Base-by-base conservation (phyloP, 2,113 vertebrate species). In the Peromyscus californicus region DNA sequence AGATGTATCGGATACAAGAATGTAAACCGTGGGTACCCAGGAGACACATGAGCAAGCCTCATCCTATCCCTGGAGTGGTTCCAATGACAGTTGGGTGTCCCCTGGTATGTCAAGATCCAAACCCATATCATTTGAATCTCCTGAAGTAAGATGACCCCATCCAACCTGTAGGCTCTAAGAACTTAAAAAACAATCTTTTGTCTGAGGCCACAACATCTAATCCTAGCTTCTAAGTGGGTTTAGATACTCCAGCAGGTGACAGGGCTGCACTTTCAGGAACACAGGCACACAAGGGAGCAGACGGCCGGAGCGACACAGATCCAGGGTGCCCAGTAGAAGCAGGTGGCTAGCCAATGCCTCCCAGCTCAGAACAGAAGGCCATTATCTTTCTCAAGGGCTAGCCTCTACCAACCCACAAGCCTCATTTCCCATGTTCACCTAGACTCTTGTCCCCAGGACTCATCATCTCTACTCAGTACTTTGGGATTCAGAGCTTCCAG, bases 141-240 rank as follows among this genome's bases (percentile, higher is more conserved):
- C 80, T 90, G 82, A 97, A 95, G 72, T 96, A 93, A 94, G 75
- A 94, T 96, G 96, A 93, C 95, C 79, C 87, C n/a, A 82, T 91
- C n/a, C 79, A 85, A 94, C 89, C 51, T 36, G 92, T 48, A 24
- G 90, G 74, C 74, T 96, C 33, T 42, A 65, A 90, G 76, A 76
- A n/a, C 87, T 95, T 97, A 67, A 51, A 94, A 70, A 95, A 87
- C 11, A 89, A 31, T 42, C 51, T 5, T 75, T 92, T 88, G 91
- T 93, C 94, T 59, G 93, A 79, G 85, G 92, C 88, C 39, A 4
- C 24, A 16, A 63, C 33, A 7, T 54, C 89, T 51, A 79, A 57
- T 67, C 31, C 88, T 54, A n/a, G 88, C 21, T 92, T 80, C 87
- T 33, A 79, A 70, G 91, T 39, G 26, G 48, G 21, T 93, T 88